These are phyloP conservation scores for Hypocryptadius cinnamomeus DNA, from an alignment of 2,113 vertebrate species.

Conservation along the genomic window DNA sequence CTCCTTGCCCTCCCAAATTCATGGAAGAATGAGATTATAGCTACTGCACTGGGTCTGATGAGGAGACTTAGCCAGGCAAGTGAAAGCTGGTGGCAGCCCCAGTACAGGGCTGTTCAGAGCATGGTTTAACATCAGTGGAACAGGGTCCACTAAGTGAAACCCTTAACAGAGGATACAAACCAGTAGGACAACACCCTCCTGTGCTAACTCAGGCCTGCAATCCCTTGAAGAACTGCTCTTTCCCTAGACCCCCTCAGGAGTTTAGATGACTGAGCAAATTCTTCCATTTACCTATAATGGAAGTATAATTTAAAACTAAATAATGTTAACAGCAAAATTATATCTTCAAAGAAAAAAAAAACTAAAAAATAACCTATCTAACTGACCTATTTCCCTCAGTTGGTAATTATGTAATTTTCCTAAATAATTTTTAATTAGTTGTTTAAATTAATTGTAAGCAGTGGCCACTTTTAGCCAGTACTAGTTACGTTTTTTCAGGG, in stretches of 20 bases:
- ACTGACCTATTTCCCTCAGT: not conserved
- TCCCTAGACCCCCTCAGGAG: not conserved
- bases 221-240: not conserved
- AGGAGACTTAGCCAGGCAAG: not conserved
- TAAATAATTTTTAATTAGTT: not conserved
- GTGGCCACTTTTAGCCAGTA: not conserved
- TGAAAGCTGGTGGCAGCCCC: not conserved
- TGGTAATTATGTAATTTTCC: not conserved
- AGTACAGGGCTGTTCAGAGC: not conserved
- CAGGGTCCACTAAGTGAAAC: not conserved
- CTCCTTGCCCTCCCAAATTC: not conserved
- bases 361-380: not conserved
- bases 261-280: not conserved
- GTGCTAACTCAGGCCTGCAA: not conserved
- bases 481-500: not conserved
- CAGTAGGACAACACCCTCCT: not conserved
- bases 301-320: not conserved
- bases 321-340: not conserved
- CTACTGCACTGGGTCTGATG: not conserved
- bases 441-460: not conserved
- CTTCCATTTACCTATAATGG: not conserved
- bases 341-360: not conserved
- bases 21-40: not conserved
- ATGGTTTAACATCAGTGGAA: not conserved
- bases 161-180: not conserved